These are phyloP conservation scores for Caretta caretta DNA, from an alignment of 2,113 vertebrate genomes.

Conservation along the genomic window DNA sequence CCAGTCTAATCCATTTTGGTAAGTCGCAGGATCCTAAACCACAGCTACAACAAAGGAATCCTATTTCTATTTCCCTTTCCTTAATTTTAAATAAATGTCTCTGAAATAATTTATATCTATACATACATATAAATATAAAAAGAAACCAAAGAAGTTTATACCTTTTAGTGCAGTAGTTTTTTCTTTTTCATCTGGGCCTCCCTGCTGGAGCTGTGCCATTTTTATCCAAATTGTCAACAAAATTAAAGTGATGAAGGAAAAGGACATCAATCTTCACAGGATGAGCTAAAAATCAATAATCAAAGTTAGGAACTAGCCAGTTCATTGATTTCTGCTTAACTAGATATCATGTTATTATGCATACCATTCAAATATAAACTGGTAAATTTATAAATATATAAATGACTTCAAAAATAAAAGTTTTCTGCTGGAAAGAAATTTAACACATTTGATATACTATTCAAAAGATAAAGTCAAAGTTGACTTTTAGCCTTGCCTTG, in stretches of 20 bases:
- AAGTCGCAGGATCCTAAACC: neutral
- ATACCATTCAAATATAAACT: neutral
- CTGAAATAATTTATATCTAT: neutral
- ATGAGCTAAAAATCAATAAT: conserved; percentile 77
- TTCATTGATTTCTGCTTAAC: neutral
- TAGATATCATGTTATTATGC: neutral
- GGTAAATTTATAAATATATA: neutral
- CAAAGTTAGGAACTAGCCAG: conserved; percentile 68
- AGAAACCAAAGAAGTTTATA: conserved; percentile 73
- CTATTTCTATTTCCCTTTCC: neutral
- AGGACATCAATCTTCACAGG: conserved; percentile 82
- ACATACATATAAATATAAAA: neutral
- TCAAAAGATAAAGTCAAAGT: neutral
- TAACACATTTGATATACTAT: accelerated
- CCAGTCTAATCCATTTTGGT: neutral
- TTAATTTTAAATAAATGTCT: neutral
- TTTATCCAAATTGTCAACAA: conserved; percentile 82
- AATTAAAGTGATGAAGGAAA: conserved; percentile 77
- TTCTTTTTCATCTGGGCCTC: conserved; percentile 93
- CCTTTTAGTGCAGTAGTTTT: conserved; percentile 96
- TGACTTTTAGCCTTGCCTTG: neutral
- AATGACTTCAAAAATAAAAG: neutral
- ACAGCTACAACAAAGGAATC: neutral
- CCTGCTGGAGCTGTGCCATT: conserved; percentile 91
- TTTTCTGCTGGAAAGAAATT: neutral